phyloP scores from a whole-genome alignment of 2,113 vertebrate genomes.

The Micronycteris hirsuta region DNA sequence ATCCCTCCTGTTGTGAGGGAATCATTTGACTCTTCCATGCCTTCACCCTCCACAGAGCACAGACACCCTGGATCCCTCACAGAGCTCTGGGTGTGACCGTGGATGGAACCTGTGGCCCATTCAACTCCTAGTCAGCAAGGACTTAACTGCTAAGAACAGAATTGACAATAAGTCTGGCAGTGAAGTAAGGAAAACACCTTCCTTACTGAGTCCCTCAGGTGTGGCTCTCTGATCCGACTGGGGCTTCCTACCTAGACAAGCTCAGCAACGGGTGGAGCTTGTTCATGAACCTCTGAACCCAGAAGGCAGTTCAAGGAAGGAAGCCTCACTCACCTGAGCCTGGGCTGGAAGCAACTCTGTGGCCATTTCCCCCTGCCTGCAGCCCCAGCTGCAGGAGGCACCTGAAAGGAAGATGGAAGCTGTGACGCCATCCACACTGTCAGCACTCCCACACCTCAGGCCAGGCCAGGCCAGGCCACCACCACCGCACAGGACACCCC shows the following conservation, averaged over 20 bases:
- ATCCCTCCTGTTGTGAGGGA: neutral
- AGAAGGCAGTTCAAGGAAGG: neutral
- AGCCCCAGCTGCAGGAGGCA: neutral
- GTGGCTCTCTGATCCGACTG: neutral
- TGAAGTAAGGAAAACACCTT: neutral
- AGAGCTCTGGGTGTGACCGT: neutral
- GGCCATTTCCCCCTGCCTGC: conserved; percentile 34
- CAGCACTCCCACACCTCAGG: too few relatives aligned
- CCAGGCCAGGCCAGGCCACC: neutral
- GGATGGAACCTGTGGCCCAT: fast-evolving
- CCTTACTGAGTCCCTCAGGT: neutral
- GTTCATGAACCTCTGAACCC: neutral
- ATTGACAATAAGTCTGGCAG: neutral
- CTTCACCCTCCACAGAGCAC: neutral
- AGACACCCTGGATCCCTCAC: neutral
- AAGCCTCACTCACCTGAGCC: conserved; percentile 47
- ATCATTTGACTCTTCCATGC: neutral
- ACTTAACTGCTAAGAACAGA: neutral
- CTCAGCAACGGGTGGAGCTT: neutral
- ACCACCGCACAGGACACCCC: neutral
- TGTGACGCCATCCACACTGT: neutral
- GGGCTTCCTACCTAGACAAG: neutral
- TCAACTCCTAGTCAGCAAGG: neutral
- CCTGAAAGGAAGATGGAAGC: conserved; percentile 2
- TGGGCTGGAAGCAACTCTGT: neutral